Percentiles rank a stretch among this genome's conserved stretches.
Evolutionary conservation across 2,888 invertebrate genomes (phyloP).

Genomic region (Pseudeuparius sepicola): DNA sequence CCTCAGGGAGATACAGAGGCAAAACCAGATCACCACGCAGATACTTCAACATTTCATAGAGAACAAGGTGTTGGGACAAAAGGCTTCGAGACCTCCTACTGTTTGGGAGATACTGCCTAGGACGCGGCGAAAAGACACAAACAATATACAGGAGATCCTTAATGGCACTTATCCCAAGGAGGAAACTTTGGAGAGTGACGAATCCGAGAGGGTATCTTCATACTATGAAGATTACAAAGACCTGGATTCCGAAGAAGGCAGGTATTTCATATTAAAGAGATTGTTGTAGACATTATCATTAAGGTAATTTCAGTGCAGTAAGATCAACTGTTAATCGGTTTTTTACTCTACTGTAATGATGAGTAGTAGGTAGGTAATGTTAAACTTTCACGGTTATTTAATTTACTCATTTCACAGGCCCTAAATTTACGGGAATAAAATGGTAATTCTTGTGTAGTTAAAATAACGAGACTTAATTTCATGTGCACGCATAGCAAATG

Average conservation of each 20-base stretch:
- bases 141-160: slow-evolving; percentile 32
- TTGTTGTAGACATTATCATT: too few species aligned
- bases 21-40: slow-evolving; percentile 68
- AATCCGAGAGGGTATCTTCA: slow-evolving; percentile 53
- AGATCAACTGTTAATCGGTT: too few species aligned
- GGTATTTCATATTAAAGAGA: slow-evolving; percentile 9
- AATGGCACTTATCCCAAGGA: slow-evolving; percentile 25
- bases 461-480: too few species aligned
- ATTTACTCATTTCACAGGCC: too few species aligned
- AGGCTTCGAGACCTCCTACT: slow-evolving; percentile 45
- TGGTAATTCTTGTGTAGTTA: too few species aligned
- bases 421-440: too few species aligned
- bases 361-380: too few species aligned
- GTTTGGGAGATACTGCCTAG: slow-evolving; percentile 56
- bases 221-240: slow-evolving; percentile 49
- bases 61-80: slow-evolving; percentile 53
- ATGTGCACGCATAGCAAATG: too few species aligned
- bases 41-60: slow-evolving; percentile 65
- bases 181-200: slow-evolving; percentile 57
- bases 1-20: slow-evolving; percentile 54
- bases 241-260: slow-evolving; percentile 41
- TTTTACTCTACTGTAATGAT: too few species aligned
- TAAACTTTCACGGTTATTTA: too few species aligned
- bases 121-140: slow-evolving; percentile 28
- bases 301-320: too few species aligned